Evolutionary conservation across 2,888 invertebrate genomes (phyloP), one percentile per base, ranked within the genome.

Genomic region (Ceriagrion tenellum): DNA sequence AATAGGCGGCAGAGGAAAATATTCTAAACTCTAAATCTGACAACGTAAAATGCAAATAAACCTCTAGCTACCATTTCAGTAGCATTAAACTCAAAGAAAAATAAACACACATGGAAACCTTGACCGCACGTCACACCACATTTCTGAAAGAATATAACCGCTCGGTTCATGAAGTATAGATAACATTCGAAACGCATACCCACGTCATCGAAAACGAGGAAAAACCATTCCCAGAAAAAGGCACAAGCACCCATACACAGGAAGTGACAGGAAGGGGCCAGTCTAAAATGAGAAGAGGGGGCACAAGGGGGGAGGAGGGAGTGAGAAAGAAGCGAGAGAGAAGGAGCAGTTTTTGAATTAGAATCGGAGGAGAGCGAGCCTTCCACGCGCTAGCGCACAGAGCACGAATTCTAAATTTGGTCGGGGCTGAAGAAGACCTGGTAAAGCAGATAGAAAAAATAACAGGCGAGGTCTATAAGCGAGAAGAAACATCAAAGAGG

Each of bases 371-470:
- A 55, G 47, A 26, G 47, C 20, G 35, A 18, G 26, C 56, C 63
- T 91, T 63, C 63, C 59, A 59, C 59, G 89, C 55, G 89, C 47
- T 55, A 12, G 26, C 40, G 40, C 40, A 91, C 59, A 91, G 63
- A 91, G 16, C 91, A 35, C 23, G 59, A 91, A 30, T 40, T 91
- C 91, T 91, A 91, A 91, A 91, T 91, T 91, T 91, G 91, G 91
- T 40, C 63, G 91, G 91, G 59, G 3, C 91, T 55, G 89, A n/a
- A 81, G 35, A 35, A 81, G 81, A 35, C n/a, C 81, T n/a, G 69
- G 81, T 35, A 35, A 35, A 35, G 35, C 81, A 16, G 81, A 26
- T 2, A n/a, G 55, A 55, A 55, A 89, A 89, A 89, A 89, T 47
- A 18, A 91, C 59, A 26, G 10, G 16, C 59, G n/a, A n/a, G n/a